Evolutionary conservation across 2,888 invertebrate genomes (phyloP), one percentile per base, ranked within the genome.

Genomic region (Drosophila ezoana): DNA sequence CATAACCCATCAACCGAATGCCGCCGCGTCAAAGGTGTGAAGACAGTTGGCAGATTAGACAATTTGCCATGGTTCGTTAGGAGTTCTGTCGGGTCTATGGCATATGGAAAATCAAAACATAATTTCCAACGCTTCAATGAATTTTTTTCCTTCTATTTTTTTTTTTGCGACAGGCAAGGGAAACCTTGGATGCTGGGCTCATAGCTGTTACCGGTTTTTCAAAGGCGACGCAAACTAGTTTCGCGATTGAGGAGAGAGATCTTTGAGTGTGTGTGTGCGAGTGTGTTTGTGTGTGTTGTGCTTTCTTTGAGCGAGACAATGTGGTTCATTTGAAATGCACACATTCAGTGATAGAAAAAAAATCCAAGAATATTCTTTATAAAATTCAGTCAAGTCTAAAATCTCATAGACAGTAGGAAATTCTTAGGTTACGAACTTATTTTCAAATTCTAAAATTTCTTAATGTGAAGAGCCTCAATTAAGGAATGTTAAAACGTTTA

Each of bases 1-100:
- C 47, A 28, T 23, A 54, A 35, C 37, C 72, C 66, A 66, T 71
- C 71, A 61, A 40, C 53, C 43, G 20, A 58, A 69, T 41, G 54
- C 49, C 44, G 43, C 35, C 62, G 69, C 74, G 73, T 70, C 73
- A 74, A 80, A 85, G 85, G 88, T 89, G 89, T 82, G 87, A 89
- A 86, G 71, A 83, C 82, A 70, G 73, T 72, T 72, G 60, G 64
- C 58, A 80, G 82, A 80, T 89, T 83, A 80, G 75, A 72, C 77
- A 81, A 89, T 89, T 89, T 80, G 79, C 52, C 62, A 78, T 79
- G 87, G 81, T 89, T 85, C 81, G 84, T 87, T 84, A 72, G 68
- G 59, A 79, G 77, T 57, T 66, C 40, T 51, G 64, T 33, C 48
- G 47, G 54, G 41, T 49, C 67, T 20, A 43, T 47, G 63, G 59